Evolutionary conservation across 2,797 vertebrate genomes (phyloP).

Genomic region (Onychomys torridus): DNA sequence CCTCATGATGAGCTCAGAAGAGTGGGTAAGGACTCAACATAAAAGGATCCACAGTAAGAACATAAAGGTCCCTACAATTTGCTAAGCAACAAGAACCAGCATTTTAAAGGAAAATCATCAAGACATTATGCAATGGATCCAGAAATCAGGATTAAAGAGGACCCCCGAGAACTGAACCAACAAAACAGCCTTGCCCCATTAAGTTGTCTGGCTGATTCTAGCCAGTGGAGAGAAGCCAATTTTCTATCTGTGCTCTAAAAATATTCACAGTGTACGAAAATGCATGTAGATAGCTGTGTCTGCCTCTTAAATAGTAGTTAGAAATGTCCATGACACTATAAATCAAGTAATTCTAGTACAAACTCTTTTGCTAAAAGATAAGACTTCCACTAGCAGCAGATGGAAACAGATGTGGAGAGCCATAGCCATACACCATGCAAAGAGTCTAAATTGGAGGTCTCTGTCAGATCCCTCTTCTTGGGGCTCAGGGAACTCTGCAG

Average conservation of each 20-base stretch:
- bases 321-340: not conserved
- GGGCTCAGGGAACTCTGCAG: too few relatives aligned
- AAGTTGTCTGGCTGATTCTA: slow-evolving; percentile 30
- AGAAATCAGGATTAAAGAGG: slow-evolving; percentile 52
- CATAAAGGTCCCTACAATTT: not conserved
- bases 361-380: not conserved
- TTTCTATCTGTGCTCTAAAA: slow-evolving; percentile 15
- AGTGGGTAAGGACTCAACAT: not conserved
- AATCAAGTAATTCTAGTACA: slow-evolving; percentile 13
- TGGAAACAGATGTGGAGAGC: not conserved
- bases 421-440: not conserved
- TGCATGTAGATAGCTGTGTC: not conserved
- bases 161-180: slow-evolving; percentile 38
- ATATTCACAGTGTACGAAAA: not conserved
- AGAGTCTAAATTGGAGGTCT: not conserved
- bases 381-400: not conserved
- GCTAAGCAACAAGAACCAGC: slow-evolving; percentile 40
- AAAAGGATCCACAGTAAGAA: not conserved
- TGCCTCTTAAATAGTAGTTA: slow-evolving; percentile 12
- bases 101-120: slow-evolving; percentile 58
- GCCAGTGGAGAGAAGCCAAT: slow-evolving; percentile 33
- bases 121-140: slow-evolving; percentile 37
- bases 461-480: not conserved
- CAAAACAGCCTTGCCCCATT: slow-evolving; percentile 31
- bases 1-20: not conserved